Percentiles rank a stretch among this genome's conserved stretches.
Conservation (phyloP, 1,140 invertebrate genomes). For the Sinella curviseta region DNA sequence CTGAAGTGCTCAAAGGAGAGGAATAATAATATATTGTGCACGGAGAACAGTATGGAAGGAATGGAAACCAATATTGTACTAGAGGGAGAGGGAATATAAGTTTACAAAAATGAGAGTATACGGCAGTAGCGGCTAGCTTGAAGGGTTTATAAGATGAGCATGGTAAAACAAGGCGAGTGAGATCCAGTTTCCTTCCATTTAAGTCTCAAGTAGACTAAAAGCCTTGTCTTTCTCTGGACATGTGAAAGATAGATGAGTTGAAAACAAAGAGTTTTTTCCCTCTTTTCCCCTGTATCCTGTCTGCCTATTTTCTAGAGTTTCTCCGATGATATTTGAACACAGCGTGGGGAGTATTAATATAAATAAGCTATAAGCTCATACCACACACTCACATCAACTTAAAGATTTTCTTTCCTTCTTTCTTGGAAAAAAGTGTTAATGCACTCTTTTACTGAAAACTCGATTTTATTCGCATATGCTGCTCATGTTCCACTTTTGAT, state of each 20-base stretch:
- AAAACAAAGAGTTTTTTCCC: slow-evolving; percentile 13
- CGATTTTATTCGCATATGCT: no score
- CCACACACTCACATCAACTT: no score
- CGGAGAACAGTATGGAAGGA: neutral
- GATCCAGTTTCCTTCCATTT: slow-evolving; percentile 16
- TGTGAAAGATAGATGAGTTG: slow-evolving; percentile 12
- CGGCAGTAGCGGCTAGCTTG: neutral
- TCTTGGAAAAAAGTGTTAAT: no score
- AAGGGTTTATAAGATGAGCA: neutral
- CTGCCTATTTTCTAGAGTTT: neutral
- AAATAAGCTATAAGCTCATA: neutral
- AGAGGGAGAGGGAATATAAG: neutral
- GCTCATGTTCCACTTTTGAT: no score
- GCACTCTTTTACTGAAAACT: no score
- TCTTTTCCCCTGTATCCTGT: neutral
- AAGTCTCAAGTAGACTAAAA: slow-evolving; percentile 7
- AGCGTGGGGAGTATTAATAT: neutral
- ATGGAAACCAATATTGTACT: neutral
- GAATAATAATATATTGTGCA: neutral
- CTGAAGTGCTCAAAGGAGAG: neutral
- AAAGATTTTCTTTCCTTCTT: no score
- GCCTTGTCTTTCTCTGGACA: slow-evolving; percentile 20
- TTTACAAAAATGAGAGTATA: neutral
- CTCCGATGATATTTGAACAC: neutral
- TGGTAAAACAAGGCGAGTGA: neutral